Conservation (phyloP, 2,113 vertebrate species). For the Alectura lathami region DNA sequence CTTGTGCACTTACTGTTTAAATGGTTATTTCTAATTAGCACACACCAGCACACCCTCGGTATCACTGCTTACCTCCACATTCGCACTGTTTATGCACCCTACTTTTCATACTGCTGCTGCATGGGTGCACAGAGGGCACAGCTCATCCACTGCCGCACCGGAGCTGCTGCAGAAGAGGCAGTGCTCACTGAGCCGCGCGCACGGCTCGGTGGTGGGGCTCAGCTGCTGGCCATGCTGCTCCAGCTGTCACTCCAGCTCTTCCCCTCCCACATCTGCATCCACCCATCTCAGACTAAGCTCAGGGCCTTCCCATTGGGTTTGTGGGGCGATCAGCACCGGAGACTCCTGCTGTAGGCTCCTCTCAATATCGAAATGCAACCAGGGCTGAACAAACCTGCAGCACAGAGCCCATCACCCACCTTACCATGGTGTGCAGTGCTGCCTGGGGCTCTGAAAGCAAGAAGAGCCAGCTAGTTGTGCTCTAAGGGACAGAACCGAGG, state of each 20-base stretch:
- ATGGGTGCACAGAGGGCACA: background rate
- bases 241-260: background rate
- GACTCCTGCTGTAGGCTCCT: background rate
- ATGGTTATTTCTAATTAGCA: background rate
- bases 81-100: background rate
- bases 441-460: background rate
- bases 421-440: fast-evolving
- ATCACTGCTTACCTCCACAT: background rate
- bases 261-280: too few relatives aligned
- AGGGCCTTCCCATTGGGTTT: background rate
- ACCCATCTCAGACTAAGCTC: background rate
- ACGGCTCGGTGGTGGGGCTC: background rate
- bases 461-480: fast-evolving
- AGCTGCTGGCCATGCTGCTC: fast-evolving
- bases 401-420: fast-evolving
- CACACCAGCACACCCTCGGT: fast-evolving
- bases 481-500: fast-evolving
- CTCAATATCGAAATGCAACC: fast-evolving
- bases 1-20: background rate
- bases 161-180: background rate
- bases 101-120: fast-evolving
- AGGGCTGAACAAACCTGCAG: background rate
- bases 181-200: background rate
- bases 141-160: background rate
- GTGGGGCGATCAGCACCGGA: background rate